Conservation (phyloP, 1,140 invertebrate genomes). For the Ladona fulva region DNA sequence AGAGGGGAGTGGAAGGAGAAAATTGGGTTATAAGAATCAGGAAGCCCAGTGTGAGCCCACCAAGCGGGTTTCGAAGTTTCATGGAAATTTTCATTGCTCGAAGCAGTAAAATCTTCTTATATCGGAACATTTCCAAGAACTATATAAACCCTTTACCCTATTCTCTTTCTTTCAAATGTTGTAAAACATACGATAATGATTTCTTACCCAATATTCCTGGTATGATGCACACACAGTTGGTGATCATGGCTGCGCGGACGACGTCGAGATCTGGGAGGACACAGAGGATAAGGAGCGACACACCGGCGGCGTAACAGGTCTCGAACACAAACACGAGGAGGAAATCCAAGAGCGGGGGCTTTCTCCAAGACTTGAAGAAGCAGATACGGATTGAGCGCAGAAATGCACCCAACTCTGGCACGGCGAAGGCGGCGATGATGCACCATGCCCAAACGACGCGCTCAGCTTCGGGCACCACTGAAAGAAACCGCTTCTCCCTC, state of each 20-base stretch:
- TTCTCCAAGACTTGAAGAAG: constrained; percentile 78
- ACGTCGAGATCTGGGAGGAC: constrained; percentile 86
- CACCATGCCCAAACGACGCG: constrained; percentile 89
- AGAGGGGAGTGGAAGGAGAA: too few relatives aligned
- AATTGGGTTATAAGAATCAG: too few relatives aligned
- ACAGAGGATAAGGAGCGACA: constrained; percentile 74
- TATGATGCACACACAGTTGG: constrained; percentile 85
- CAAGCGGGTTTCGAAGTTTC: too few relatives aligned
- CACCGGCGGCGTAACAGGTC: constrained; percentile 74
- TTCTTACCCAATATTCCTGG: constrained; percentile 62
- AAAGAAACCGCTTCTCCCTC: constrained; percentile 71
- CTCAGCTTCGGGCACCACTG: constrained; percentile 67
- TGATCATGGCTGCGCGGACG: constrained; percentile 85
- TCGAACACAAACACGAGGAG: constrained; percentile 69
- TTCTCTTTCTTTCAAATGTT: too few relatives aligned
- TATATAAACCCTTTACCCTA: too few relatives aligned
- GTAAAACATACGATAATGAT: background rate
- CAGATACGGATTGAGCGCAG: constrained; percentile 78
- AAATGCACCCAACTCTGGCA: constrained; percentile 78
- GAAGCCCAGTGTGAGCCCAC: too few relatives aligned
- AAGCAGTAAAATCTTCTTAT: too few relatives aligned
- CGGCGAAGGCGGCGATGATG: constrained; percentile 72
- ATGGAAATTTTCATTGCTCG: too few relatives aligned
- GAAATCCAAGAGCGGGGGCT: constrained; percentile 52
- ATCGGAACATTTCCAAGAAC: too few relatives aligned